These are phyloP conservation scores for Nothoprocta pentlandii DNA, from an alignment of 2,113 vertebrate genomes.

Conservation along the genomic window DNA sequence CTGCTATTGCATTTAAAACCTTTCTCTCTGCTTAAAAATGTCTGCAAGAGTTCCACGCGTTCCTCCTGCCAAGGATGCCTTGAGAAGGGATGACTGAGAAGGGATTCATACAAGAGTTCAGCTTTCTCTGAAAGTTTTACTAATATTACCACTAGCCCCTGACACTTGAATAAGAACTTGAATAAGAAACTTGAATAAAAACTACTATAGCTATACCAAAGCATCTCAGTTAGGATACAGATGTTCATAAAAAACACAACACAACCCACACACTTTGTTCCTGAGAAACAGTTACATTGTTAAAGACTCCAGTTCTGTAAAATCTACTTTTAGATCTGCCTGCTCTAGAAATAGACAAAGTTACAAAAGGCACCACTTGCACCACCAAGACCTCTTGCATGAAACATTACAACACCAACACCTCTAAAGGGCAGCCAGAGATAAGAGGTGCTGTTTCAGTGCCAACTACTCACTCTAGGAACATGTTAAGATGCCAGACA, in stretches of 20 bases:
- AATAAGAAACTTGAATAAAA: background rate
- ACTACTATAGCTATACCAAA: background rate
- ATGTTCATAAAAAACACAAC: background rate
- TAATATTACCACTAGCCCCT: background rate
- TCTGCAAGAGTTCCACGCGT: background rate
- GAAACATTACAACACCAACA: background rate
- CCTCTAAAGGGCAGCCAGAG: background rate
- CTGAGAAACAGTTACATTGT: background rate
- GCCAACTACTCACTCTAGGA: background rate
- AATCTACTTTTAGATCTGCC: background rate
- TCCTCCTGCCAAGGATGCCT: background rate
- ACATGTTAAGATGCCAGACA: background rate
- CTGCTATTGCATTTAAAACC: background rate
- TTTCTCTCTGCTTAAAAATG: background rate
- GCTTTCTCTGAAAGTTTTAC: background rate
- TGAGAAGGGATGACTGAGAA: background rate
- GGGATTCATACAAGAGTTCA: background rate
- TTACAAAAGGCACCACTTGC: background rate
- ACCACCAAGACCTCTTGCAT: background rate
- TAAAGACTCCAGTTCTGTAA: background rate
- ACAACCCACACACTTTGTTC: rapidly evolving
- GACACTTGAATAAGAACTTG: background rate
- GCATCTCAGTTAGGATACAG: background rate
- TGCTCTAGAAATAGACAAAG: background rate
- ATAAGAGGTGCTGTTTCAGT: background rate